phyloP scores from a whole-genome alignment of 2,888 invertebrate genomes.

The Acanthacorydalis orientalis region DNA sequence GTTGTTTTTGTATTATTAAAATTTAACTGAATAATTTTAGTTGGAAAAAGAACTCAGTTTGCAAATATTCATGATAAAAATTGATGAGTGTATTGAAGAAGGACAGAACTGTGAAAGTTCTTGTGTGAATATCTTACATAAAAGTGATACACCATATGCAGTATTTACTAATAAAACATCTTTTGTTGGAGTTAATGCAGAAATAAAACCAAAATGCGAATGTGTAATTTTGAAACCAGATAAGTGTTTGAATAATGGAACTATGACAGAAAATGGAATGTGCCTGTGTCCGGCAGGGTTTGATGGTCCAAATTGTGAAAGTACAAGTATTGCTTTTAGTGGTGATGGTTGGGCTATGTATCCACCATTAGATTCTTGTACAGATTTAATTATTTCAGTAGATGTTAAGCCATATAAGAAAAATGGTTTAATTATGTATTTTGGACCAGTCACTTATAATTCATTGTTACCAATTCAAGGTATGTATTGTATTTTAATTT shows the following conservation, averaged over 20 bases:
- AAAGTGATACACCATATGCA: conserved; percentile 55
- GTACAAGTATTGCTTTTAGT: conserved; percentile 70
- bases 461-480: conserved; percentile 46
- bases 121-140: conserved; percentile 63
- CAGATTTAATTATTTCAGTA: conserved; percentile 63
- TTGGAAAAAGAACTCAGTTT: conserved; percentile 54
- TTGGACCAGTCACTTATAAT: conserved; percentile 62
- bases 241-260: conserved; percentile 34
- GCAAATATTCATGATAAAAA: conserved; percentile 72
- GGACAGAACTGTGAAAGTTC: conserved; percentile 53
- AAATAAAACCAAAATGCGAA: conserved; percentile 62
- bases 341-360: conserved; percentile 92
- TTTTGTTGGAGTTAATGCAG: conserved; percentile 81
- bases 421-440: conserved; percentile 77
- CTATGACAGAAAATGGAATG: conserved; percentile 35
- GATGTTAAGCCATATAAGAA: conserved; percentile 61
- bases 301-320: conserved; percentile 76
- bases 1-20: conserved; percentile 3
- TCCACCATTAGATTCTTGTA: conserved; percentile 72
- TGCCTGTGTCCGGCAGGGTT: conserved; percentile 58
- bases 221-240: conserved; percentile 33
- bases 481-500: conserved; percentile 18
- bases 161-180: conserved; percentile 89
- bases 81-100: conserved; percentile 78
- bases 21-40: conserved; percentile 19